Base-by-base conservation (phyloP, 2,113 vertebrate genomes). In the Megaleporinus macrocephalus region DNA sequence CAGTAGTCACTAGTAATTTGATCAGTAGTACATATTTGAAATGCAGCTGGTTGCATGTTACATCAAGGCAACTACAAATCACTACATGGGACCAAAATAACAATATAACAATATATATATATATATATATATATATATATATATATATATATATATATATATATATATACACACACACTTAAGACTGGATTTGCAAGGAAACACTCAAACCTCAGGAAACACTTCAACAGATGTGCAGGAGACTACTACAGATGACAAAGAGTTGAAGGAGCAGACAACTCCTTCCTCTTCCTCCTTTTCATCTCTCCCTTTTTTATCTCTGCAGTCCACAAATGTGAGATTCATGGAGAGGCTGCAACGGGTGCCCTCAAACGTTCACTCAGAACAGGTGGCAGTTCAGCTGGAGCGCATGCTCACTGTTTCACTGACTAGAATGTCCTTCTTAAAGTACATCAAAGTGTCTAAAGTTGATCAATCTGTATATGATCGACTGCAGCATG, bases 181-280 rank as follows among this genome's bases (percentile, higher is more conserved):
- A n/a, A n/a, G n/a, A 55, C 41, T 57, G 70, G 27, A 63, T 20
- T 13, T 24, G 51, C 47, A 78, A 77, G 69, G 49, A 84, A 86
- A 85, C 5, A 20, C 47, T 80, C n/a, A 77, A 83, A 82, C 74
- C 33, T n/a, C n/a, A n/a, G n/a, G n/a, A n/a, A n/a, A n/a, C n/a
- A n/a, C n/a, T 76, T 57, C 30, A 84, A 61, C 85, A 85, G 80
- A 88, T 84, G 87, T 80, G 63, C 63, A 4, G 3, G 72, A 83
- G 57, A 73, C 74, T 61, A 22, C 5, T 57, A 74, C 55, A 47
- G 44, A 79, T 75, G 57, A 86, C 29, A 82, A 41, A 0, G 29
- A 79, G 65, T 55, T 49, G 59, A 76, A 15, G 81, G 73, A 79
- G 30, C 74, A 72, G 30, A 72, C 73, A 61, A 57, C 71, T 51